A percentile compares a stretch with the other conserved stretches of the same genome.
These are phyloP conservation scores for Sarcophaga caerulescens DNA, from an alignment of 2,888 invertebrate genomes.

Conservation along the genomic window DNA sequence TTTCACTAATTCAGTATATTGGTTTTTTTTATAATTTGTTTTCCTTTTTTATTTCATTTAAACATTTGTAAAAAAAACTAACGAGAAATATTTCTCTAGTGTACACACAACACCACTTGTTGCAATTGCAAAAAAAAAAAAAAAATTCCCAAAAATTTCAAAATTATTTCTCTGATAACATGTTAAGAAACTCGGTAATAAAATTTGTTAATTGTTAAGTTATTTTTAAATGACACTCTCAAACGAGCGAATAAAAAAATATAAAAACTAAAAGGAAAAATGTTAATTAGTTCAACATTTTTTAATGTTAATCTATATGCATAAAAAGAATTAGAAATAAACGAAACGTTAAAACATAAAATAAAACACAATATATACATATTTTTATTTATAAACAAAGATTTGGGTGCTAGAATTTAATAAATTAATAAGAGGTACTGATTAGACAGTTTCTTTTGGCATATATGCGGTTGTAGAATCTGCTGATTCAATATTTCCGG, in stretches of 20 bases:
- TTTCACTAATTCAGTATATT: not conserved
- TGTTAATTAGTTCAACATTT: constrained; percentile 53
- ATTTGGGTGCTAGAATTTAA: not conserved
- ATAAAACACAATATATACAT: not conserved
- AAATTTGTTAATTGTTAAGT: constrained; percentile 55
- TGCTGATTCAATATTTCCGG: too few relatives aligned
- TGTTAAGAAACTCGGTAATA: not conserved
- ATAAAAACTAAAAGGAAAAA: constrained; percentile 1
- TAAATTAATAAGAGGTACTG: not conserved
- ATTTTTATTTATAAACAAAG: not conserved
- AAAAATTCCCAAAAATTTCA: constrained; percentile 9
- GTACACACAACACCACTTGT: constrained; percentile 24
- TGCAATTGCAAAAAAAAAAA: constrained; percentile 39
- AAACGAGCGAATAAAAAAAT: constrained; percentile 9
- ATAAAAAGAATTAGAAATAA: constrained; percentile 54
- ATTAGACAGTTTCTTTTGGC: too few relatives aligned
- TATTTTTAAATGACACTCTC: constrained; percentile 37
- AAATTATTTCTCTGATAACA: constrained; percentile 19
- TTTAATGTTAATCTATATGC: constrained; percentile 45
- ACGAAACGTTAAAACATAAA: constrained; percentile 40
- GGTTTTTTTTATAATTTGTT: not conserved
- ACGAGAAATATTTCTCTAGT: not conserved
- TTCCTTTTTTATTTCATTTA: not conserved
- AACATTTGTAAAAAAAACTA: not conserved
- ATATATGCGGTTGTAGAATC: too few relatives aligned